Percentiles rank a stretch among this genome's conserved stretches.
Evolutionary conservation across 2,113 vertebrate genomes (phyloP).

Genomic region (Daboia siamensis): DNA sequence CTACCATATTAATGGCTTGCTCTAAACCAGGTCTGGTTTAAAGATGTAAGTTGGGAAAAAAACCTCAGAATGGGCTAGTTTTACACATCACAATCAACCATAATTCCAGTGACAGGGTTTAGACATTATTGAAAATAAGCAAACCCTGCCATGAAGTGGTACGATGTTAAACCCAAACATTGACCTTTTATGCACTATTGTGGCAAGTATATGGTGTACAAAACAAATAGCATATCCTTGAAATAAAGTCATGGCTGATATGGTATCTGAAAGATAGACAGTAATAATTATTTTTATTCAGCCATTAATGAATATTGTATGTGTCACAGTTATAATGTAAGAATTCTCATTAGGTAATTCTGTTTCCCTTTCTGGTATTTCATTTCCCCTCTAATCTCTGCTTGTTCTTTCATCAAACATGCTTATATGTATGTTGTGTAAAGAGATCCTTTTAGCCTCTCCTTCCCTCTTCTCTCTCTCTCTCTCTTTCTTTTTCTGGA

Average conservation of each 20-base stretch:
- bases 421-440: neutral
- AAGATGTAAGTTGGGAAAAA: neutral
- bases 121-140: neutral
- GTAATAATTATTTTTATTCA: neutral
- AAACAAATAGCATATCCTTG: neutral
- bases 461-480: neutral
- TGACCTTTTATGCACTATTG: neutral
- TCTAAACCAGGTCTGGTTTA: neutral
- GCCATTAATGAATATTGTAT: neutral
- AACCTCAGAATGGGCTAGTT: neutral
- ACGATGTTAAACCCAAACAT: neutral
- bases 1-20: neutral
- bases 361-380: neutral
- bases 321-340: neutral
- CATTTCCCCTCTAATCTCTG: neutral
- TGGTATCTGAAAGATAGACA: neutral
- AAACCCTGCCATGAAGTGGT: neutral
- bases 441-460: neutral
- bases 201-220: neutral
- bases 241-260: neutral
- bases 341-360: neutral
- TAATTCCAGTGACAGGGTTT: neutral
- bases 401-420: neutral
- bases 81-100: neutral
- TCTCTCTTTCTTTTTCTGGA: neutral